Percentiles rank a stretch among this genome's conserved stretches.
Evolutionary conservation across 2,888 invertebrate genomes (phyloP).

Genomic region (Micropterix aruncella): DNA sequence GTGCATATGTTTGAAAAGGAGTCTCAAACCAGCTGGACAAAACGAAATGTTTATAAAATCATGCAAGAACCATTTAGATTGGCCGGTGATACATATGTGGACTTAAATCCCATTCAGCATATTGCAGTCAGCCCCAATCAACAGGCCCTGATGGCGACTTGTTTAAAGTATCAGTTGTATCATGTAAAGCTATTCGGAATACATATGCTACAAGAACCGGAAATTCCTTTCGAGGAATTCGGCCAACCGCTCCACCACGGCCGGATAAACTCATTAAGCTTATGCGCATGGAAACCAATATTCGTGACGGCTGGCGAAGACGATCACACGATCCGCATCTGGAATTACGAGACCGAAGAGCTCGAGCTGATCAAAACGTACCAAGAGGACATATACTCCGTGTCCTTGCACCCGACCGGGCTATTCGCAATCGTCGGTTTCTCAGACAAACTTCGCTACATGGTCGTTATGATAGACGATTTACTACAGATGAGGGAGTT

Average conservation of each 20-base stretch:
- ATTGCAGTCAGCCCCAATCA: constrained; percentile 44
- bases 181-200: constrained; percentile 50
- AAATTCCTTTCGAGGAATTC: constrained; percentile 47
- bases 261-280: constrained; percentile 62
- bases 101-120: constrained; percentile 36
- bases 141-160: constrained; percentile 48
- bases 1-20: constrained; percentile 75
- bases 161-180: constrained; percentile 57
- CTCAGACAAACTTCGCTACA: constrained; percentile 76
- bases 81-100: constrained; percentile 8
- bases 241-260: constrained; percentile 72
- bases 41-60: constrained; percentile 46
- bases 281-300: constrained; percentile 83
- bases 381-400: constrained; percentile 66
- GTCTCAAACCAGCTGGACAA: constrained; percentile 52
- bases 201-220: constrained; percentile 39
- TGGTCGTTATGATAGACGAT: constrained; percentile 81
- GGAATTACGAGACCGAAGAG: constrained; percentile 81
- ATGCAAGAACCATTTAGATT: constrained; percentile 19
- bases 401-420: constrained; percentile 60
- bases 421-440: constrained; percentile 81
- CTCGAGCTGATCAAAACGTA: constrained; percentile 71
- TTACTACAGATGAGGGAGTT: constrained; percentile 61
- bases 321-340: constrained; percentile 77
- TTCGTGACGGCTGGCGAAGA: constrained; percentile 67